phyloP scores from a whole-genome alignment of 2,797 vertebrate species.

The Tympanoctomys barrerae region DNA sequence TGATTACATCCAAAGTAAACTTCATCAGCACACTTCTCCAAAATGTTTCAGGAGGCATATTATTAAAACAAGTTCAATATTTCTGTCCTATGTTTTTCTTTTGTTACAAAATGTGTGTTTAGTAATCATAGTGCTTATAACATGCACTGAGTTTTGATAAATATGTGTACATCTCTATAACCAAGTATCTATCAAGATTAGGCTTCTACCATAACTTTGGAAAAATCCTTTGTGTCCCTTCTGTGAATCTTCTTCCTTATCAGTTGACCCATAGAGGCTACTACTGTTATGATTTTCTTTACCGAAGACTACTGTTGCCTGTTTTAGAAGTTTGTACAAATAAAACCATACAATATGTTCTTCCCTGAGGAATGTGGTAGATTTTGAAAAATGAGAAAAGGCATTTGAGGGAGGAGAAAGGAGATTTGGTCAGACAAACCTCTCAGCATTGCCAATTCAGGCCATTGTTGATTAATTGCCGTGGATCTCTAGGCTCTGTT shows the following conservation, averaged over 20 bases:
- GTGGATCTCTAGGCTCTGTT: not conserved
- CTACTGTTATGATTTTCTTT: not conserved
- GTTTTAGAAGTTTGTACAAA: conserved; percentile 12
- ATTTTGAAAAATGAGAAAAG: not conserved
- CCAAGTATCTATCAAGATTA: not conserved
- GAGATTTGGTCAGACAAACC: not conserved
- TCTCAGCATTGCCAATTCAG: not conserved
- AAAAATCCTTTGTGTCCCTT: not conserved
- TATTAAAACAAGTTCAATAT: not conserved
- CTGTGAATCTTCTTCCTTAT: not conserved
- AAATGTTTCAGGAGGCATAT: conserved; percentile 14
- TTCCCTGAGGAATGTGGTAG: not conserved
- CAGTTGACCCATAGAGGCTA: not conserved
- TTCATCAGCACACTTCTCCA: not conserved
- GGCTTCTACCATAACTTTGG: not conserved
- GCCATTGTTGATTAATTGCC: not conserved
- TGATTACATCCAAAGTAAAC: conserved; percentile 39
- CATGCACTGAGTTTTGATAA: conserved; percentile 9
- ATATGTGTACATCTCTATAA: not conserved
- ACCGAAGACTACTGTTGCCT: not conserved
- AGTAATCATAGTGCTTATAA: not conserved
- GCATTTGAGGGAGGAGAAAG: not conserved
- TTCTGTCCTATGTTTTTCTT: not conserved
- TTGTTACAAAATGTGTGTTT: not conserved
- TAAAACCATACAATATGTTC: not conserved